A percentile compares a stretch with the other conserved stretches of the same genome.
These are phyloP conservation scores for Halcyon smyrnensis DNA, from an alignment of 2,797 vertebrate species.

Conservation along the genomic window DNA sequence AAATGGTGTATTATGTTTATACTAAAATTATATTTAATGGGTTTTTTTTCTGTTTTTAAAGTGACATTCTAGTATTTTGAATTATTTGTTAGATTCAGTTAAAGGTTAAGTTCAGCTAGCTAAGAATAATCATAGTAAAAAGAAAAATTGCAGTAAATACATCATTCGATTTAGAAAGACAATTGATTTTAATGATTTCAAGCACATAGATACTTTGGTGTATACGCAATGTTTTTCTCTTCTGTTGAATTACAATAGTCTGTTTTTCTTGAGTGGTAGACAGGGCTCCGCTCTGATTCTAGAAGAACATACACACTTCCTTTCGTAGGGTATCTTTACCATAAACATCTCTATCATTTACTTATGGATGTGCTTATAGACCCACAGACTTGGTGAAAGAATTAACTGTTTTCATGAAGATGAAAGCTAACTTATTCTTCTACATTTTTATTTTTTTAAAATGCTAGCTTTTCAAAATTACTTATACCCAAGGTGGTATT, in stretches of 20 bases:
- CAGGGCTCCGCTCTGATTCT: neutral
- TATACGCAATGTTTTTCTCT: neutral
- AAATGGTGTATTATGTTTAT: slow-evolving; percentile 40
- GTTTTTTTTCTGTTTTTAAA: neutral
- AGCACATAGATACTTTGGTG: neutral
- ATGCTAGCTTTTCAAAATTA: neutral
- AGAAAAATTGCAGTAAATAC: neutral
- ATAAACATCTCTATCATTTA: neutral
- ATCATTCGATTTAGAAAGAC: neutral
- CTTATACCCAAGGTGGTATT: neutral
- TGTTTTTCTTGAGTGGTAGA: neutral
- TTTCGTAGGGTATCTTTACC: neutral
- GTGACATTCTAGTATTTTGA: slow-evolving; percentile 16
- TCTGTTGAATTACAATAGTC: neutral
- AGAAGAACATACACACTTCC: neutral
- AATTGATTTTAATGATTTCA: slow-evolving; percentile 5
- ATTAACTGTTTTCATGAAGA: neutral
- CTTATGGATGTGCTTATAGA: neutral
- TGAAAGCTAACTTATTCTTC: neutral
- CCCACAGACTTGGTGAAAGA: neutral
- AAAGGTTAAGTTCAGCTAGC: slow-evolving; percentile 21
- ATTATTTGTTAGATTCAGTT: slow-evolving; percentile 28
- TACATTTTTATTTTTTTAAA: neutral
- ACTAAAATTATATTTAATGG: neutral
- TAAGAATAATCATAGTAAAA: neutral